Conservation (phyloP, 2,797 vertebrate species). For the Salmo trutta region DNA sequence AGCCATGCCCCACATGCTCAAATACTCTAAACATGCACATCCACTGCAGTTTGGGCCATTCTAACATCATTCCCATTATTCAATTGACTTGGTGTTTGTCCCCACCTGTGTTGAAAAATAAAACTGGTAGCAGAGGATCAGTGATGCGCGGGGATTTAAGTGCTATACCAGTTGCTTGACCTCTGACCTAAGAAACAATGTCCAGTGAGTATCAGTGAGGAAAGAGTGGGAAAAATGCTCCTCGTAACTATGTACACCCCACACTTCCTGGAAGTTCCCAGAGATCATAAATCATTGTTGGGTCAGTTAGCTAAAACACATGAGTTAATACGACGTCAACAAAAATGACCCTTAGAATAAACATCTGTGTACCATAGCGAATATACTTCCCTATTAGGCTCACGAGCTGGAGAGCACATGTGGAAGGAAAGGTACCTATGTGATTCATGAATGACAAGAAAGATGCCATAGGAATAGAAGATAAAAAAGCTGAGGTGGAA, state of each 20-base stretch:
- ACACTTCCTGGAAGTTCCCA: constrained; percentile 62
- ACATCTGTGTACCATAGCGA: constrained; percentile 70
- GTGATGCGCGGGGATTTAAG: neutral
- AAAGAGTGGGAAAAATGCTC: constrained; percentile 48
- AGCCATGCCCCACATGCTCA: neutral
- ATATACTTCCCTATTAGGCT: constrained; percentile 43
- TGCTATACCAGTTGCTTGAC: constrained; percentile 29
- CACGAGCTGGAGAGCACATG: constrained; percentile 52
- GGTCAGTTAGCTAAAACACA: constrained; percentile 61
- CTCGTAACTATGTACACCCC: constrained; percentile 55
- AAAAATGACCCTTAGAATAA: constrained; percentile 72
- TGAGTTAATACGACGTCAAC: constrained; percentile 68
- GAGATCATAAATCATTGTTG: constrained; percentile 66
- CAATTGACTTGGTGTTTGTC: neutral
- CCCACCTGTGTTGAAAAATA: neutral
- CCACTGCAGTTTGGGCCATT: neutral
- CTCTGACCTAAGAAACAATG: constrained; percentile 32
- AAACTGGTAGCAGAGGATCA: neutral
- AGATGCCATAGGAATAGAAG: constrained; percentile 27
- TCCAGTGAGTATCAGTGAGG: constrained; percentile 41
- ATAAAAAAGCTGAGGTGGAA: constrained; percentile 1
- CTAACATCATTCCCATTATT: neutral
- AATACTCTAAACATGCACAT: neutral
- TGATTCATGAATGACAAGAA: constrained; percentile 46
- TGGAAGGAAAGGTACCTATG: constrained; percentile 32